These are phyloP conservation scores for Oreochromis aureus DNA, from an alignment of 2,113 vertebrate species.

Conservation along the genomic window DNA sequence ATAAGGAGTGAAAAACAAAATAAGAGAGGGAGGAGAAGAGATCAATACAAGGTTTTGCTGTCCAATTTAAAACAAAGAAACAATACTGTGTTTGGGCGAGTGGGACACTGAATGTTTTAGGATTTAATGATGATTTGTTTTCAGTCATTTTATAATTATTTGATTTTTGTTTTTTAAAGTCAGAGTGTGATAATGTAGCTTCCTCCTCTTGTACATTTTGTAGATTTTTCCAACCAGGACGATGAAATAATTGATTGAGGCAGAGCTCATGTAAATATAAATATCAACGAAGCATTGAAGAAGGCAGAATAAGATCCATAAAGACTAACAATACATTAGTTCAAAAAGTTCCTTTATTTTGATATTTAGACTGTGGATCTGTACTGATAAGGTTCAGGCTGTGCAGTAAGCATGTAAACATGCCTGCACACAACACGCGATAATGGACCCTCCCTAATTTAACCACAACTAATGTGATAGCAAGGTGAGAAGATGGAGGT, in stretches of 20 bases:
- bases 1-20: constrained; percentile 59
- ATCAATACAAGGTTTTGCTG: constrained; percentile 96
- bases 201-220: neutral
- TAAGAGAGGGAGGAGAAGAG: constrained; percentile 52
- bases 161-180: constrained; percentile 58
- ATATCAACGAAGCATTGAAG: neutral
- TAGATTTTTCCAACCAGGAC: neutral
- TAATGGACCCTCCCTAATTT: neutral
- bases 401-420: neutral
- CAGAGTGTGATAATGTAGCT: neutral
- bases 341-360: neutral
- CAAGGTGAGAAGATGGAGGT: neutral
- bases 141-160: constrained; percentile 85
- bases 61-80: constrained; percentile 89
- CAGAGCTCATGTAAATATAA: neutral
- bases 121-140: constrained; percentile 93
- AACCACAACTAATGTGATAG: constrained; percentile 27
- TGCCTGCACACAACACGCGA: neutral
- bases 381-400: constrained; percentile 10
- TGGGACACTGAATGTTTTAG: constrained; percentile 84
- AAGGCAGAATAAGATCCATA: neutral
- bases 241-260: neutral
- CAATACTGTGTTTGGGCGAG: constrained; percentile 72
- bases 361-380: neutral
- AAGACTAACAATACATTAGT: neutral